Evolutionary conservation across 2,888 invertebrate species (phyloP).

Genomic region (Diabrotica balteata): DNA sequence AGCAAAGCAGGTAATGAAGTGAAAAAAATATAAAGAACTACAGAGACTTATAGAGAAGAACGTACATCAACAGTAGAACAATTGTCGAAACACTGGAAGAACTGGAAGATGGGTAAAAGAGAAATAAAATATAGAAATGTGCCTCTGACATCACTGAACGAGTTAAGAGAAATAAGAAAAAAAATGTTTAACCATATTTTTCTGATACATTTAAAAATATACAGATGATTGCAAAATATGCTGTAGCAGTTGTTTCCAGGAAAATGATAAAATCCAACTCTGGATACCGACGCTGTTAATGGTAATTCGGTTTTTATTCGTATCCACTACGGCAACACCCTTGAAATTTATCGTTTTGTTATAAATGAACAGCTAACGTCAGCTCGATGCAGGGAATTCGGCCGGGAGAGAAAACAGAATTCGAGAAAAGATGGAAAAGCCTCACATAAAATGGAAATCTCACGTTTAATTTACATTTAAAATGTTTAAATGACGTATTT

Average conservation of each 20-base stretch:
- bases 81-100: too few species aligned
- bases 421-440: constrained; percentile 7
- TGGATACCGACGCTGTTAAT: constrained; percentile 31
- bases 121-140: too few species aligned
- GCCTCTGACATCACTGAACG: too few species aligned
- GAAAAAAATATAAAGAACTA: too few species aligned
- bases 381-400: constrained; percentile 19
- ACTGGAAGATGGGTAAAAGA: too few species aligned
- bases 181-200: too few species aligned
- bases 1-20: too few species aligned
- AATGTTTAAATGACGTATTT: constrained; percentile 13
- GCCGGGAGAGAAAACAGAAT: constrained; percentile 7
- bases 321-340: constrained; percentile 36
- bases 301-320: constrained; percentile 43
- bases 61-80: too few species aligned
- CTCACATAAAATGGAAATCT: constrained; percentile 27
- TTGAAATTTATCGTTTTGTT: constrained; percentile 31
- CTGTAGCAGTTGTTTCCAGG: too few species aligned
- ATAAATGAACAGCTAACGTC: constrained; percentile 34
- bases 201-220: background rate
- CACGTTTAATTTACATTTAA: constrained; percentile 30
- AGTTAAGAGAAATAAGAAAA: too few species aligned
- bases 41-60: too few species aligned
- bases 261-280: too few species aligned
- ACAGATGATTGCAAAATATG: background rate